phyloP scores from a whole-genome alignment of 1,140 invertebrate species.

The Bombus superbus region DNA sequence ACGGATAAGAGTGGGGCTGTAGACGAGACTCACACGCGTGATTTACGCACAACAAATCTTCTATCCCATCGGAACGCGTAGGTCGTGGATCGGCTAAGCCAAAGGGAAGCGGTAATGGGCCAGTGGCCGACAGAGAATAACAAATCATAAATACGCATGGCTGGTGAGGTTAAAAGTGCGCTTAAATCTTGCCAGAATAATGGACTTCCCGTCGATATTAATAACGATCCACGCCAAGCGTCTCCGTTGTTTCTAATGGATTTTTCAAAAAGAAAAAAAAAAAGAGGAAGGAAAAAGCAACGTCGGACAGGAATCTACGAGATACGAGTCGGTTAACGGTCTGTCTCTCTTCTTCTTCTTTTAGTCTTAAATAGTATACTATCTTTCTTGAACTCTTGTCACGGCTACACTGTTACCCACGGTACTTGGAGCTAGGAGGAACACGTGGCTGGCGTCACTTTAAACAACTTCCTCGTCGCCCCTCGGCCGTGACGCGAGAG shows the following conservation, averaged over 20 bases:
- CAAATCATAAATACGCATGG: conserved; percentile 63
- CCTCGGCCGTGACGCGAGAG: conserved; percentile 36
- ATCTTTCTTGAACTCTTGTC: conserved; percentile 5
- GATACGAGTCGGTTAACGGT: not conserved
- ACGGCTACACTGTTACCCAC: conserved; percentile 30
- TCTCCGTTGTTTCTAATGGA: conserved; percentile 61
- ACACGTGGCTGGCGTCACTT: conserved; percentile 68
- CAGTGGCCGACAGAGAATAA: conserved; percentile 48
- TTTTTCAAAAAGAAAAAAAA: conserved; percentile 25
- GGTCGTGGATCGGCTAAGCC: conserved; percentile 18
- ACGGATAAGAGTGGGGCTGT: not conserved
- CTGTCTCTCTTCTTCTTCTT: not conserved
- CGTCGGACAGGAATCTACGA: conserved; percentile 23
- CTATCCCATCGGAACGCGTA: conserved; percentile 28
- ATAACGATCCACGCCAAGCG: conserved; percentile 33
- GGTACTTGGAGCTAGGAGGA: conserved; percentile 32
- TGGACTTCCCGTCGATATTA: conserved; percentile 60
- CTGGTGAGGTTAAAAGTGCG: conserved; percentile 56
- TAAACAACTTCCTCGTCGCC: conserved; percentile 62
- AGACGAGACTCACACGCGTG: conserved; percentile 13
- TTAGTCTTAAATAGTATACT: not conserved
- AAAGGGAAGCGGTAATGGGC: conserved; percentile 53
- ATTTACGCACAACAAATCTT: conserved; percentile 63
- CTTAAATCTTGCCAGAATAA: conserved; percentile 62
- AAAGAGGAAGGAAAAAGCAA: not conserved